phyloP scores from a whole-genome alignment of 2,797 vertebrate species.

The Pogonophryne albipinna region DNA sequence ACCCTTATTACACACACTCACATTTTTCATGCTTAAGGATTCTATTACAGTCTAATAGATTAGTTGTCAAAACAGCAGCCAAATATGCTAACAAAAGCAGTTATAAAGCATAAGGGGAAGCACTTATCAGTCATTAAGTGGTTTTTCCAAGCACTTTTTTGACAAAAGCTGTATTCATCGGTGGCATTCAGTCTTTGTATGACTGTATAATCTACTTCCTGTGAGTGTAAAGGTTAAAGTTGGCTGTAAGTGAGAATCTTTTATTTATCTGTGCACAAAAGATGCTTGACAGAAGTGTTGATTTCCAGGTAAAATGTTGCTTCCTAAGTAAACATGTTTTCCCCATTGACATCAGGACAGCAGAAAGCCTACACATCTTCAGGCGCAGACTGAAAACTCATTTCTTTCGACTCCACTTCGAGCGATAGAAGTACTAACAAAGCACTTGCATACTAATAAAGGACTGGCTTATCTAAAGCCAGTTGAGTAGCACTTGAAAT shows the following conservation, averaged over 20 bases:
- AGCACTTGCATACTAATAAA: too few species aligned
- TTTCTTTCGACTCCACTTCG: too few species aligned
- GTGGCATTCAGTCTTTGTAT: not conserved
- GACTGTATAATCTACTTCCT: not conserved
- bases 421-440: too few species aligned
- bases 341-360: too few species aligned
- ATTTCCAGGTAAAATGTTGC: constrained; percentile 1
- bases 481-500: too few species aligned
- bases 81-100: not conserved
- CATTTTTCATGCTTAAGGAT: not conserved
- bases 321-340: not conserved
- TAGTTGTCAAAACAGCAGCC: not conserved
- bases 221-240: not conserved
- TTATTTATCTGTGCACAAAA: not conserved
- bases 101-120: not conserved
- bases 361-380: too few species aligned
- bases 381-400: too few species aligned
- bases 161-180: constrained; percentile 8
- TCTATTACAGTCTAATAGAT: not conserved
- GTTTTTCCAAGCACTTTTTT: not conserved
- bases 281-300: not conserved
- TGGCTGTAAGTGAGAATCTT: not conserved
- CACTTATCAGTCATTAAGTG: not conserved
- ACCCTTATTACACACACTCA: too few species aligned
- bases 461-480: too few species aligned